Evolutionary conservation across 1,140 invertebrate species (phyloP).

Genomic region (Vanessa tameamea): DNA sequence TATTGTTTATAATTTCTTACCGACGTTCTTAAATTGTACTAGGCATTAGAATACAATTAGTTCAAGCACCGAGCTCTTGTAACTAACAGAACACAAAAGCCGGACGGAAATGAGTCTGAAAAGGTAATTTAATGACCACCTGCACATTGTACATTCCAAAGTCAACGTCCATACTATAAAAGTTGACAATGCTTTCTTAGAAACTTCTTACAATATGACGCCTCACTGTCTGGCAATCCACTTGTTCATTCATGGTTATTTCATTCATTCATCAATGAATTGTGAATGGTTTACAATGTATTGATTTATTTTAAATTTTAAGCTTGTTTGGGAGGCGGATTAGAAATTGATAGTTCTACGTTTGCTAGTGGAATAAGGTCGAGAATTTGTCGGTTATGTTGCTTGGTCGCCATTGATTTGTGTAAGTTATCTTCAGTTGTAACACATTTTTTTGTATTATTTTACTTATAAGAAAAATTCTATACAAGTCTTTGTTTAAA

Average conservation of each 20-base stretch:
- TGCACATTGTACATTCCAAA: constrained; percentile 32
- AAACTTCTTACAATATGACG: constrained; percentile 11
- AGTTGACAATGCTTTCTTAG: constrained; percentile 13
- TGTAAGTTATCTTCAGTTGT: too few relatives aligned
- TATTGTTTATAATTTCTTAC: neutral
- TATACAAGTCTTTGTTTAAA: too few relatives aligned
- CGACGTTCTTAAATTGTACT: neutral
- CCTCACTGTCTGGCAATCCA: constrained; percentile 17
- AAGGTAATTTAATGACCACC: constrained; percentile 62
- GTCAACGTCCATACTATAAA: neutral
- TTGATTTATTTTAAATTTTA: constrained; percentile 17
- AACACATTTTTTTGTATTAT: too few relatives aligned
- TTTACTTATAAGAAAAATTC: too few relatives aligned
- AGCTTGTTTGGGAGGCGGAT: constrained; percentile 16
- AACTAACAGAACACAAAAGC: constrained; percentile 26
- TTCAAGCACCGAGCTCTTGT: constrained; percentile 6
- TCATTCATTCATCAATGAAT: constrained; percentile 12
- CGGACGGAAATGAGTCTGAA: constrained; percentile 60
- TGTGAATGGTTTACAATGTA: constrained; percentile 12
- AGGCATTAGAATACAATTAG: constrained; percentile 22
- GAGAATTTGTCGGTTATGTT: neutral
- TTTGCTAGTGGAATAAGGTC: neutral
- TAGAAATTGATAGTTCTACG: constrained; percentile 21
- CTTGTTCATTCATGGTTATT: constrained; percentile 13
- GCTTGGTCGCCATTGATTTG: neutral